Percentiles rank a stretch among this genome's conserved stretches.
Evolutionary conservation across 35 echinoderm and acorn worm genomes (phyloP).

Genomic region (Amphiura filiformis): DNA sequence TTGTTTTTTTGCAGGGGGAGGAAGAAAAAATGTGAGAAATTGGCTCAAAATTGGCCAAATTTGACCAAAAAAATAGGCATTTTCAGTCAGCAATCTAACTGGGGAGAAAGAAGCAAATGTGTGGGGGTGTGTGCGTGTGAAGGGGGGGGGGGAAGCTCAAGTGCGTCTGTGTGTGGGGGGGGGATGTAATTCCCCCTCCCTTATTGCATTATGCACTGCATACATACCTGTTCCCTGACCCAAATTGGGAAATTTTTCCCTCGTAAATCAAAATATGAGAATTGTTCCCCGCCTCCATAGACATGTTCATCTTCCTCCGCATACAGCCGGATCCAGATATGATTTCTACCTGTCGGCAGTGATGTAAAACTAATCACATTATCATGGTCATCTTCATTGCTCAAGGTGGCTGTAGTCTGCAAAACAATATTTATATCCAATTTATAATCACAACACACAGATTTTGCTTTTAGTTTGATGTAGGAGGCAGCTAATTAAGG

Average conservation of each 20-base stretch:
- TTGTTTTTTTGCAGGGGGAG: no score
- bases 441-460: neutral
- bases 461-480: neutral
- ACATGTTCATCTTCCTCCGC: slow-evolving; percentile 76
- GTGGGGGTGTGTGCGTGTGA: no score
- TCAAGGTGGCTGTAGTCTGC: neutral
- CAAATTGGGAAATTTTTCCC: slow-evolving; percentile 84
- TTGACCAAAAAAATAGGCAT: no score
- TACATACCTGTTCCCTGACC: slow-evolving; percentile 86
- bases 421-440: neutral
- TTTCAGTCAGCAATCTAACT: no score
- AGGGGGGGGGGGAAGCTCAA: no score
- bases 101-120: no score
- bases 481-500: no score
- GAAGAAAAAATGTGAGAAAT: no score
- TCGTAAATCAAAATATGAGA: slow-evolving; percentile 83
- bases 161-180: no score
- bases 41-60: no score
- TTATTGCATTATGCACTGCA: no score
- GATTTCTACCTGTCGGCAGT: slow-evolving; percentile 38
- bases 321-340: slow-evolving; percentile 57
- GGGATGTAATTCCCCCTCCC: no score
- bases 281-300: slow-evolving; percentile 94
- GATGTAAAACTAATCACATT: slow-evolving; percentile 26
- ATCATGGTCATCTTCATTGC: neutral